phyloP scores from a whole-genome alignment of 2,888 invertebrate genomes.

The Hesperia comma region DNA sequence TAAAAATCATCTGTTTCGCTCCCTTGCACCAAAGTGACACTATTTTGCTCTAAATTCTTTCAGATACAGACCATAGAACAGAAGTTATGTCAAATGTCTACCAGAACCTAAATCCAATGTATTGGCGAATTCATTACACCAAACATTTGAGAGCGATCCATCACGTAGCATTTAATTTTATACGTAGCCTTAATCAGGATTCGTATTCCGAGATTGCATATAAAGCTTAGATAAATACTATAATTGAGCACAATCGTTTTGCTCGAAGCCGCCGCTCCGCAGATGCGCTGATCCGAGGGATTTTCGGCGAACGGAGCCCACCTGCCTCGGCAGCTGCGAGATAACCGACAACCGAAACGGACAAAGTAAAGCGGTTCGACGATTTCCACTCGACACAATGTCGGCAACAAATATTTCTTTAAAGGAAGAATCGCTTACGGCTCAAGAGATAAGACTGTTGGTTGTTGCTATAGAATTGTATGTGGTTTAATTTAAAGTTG shows the following conservation, averaged over 20 bases:
- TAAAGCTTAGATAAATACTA: conserved; percentile 7
- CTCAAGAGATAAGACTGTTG: background rate
- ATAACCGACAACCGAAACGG: conserved; percentile 45
- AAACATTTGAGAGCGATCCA: no score
- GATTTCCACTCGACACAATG: conserved; percentile 13
- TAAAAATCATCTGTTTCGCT: no score
- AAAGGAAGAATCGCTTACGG: background rate
- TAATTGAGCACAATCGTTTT: conserved; percentile 8
- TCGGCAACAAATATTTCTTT: conserved; percentile 1
- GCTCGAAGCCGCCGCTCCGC: conserved; percentile 12
- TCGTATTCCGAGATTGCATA: background rate
- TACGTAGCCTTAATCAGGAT: no score
- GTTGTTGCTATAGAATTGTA: no score
- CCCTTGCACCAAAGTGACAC: no score
- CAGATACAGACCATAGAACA: no score
- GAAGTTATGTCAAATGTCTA: no score
- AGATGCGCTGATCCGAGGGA: conserved; percentile 38
- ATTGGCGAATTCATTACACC: no score
- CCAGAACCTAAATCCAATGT: no score
- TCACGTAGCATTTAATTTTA: no score
- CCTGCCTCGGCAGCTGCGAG: conserved; percentile 56
- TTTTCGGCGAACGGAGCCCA: conserved; percentile 55
- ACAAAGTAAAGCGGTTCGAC: conserved; percentile 34
- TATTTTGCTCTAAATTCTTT: no score
- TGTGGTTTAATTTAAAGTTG: no score